phyloP scores from a whole-genome alignment of 2,888 invertebrate genomes.

The Isotomurus palustris region DNA sequence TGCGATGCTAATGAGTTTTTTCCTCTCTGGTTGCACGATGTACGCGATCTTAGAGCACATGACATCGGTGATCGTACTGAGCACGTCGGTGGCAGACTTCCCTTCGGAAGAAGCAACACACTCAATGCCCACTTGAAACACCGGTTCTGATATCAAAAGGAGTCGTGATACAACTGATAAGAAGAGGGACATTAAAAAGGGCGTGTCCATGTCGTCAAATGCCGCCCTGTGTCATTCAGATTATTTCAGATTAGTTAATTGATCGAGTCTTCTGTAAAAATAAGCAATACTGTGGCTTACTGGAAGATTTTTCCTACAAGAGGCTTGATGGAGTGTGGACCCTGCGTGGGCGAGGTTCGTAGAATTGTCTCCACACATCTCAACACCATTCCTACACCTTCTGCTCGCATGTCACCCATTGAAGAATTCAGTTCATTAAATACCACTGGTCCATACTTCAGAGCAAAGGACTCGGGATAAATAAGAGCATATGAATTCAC shows the following conservation, averaged over 20 bases:
- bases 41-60: conserved; percentile 76
- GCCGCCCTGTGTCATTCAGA: conserved; percentile 61
- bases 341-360: conserved; percentile 66
- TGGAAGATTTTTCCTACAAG: conserved; percentile 45
- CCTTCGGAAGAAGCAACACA: conserved; percentile 46
- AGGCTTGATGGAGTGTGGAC: conserved; percentile 52
- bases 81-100: conserved; percentile 56
- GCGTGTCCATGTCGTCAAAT: conserved; percentile 64
- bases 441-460: conserved; percentile 55
- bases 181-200: conserved; percentile 70
- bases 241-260: neutral
- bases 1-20: conserved; percentile 71
- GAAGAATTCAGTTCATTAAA: conserved; percentile 66
- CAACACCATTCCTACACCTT: conserved; percentile 68
- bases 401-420: conserved; percentile 70
- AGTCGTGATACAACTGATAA: conserved; percentile 73
- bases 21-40: conserved; percentile 71
- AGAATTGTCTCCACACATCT: conserved; percentile 72
- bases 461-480: conserved; percentile 43
- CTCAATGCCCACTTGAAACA: conserved; percentile 53
- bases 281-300: conserved; percentile 17
- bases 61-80: conserved; percentile 66
- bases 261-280: neutral
- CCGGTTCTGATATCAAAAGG: conserved; percentile 63
- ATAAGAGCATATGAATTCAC: conserved; percentile 44